phyloP scores from a whole-genome alignment of 2,888 invertebrate species.

The Parapristionchus giblindavisi region DNA sequence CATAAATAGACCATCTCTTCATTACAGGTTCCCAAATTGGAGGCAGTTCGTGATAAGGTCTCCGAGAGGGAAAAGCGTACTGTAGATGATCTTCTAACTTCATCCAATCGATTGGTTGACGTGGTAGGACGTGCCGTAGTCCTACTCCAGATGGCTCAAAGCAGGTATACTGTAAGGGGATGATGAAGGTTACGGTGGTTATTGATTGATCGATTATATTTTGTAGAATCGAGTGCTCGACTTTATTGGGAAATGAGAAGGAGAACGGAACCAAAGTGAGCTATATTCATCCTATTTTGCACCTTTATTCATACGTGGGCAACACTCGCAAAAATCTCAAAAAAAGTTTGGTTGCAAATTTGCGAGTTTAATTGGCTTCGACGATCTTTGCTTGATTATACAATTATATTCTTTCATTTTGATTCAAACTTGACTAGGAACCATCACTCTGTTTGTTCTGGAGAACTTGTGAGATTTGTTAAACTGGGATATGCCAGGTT shows the following conservation, averaged over 20 bases:
- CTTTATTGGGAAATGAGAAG: conserved; percentile 20
- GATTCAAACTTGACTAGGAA: too few relatives aligned
- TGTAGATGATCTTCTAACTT: conserved; percentile 30
- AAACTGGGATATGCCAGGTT: too few relatives aligned
- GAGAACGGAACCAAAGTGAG: conserved; percentile 31
- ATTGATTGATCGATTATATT: background rate
- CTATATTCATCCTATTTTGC: background rate
- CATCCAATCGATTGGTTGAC: conserved; percentile 28
- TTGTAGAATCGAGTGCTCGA: conserved; percentile 32
- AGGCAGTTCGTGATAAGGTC: background rate
- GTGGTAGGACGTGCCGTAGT: conserved; percentile 80
- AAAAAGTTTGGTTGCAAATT: background rate
- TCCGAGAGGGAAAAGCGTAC: conserved; percentile 19
- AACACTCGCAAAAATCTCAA: background rate
- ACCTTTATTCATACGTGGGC: background rate
- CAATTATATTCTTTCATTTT: too few relatives aligned
- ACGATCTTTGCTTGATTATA: background rate
- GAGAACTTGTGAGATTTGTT: too few relatives aligned
- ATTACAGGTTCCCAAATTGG: background rate
- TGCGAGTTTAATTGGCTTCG: background rate
- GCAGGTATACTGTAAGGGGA: conserved; percentile 19
- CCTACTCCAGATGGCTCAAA: conserved; percentile 72
- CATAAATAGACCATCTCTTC: too few relatives aligned
- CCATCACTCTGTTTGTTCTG: too few relatives aligned
- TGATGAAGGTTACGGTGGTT: background rate